phyloP scores from a whole-genome alignment of 2,888 invertebrate species.

The Bombylius discolor region DNA sequence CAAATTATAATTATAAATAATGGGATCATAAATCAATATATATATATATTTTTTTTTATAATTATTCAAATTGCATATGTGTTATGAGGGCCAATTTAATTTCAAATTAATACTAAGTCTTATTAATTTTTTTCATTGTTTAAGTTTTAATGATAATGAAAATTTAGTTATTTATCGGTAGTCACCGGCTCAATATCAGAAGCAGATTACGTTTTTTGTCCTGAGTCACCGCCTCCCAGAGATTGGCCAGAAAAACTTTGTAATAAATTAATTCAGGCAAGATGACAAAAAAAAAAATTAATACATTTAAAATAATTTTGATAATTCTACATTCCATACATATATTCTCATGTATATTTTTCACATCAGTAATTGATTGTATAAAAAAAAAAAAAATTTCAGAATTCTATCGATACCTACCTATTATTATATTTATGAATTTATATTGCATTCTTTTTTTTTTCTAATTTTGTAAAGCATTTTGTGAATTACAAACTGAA shows the following conservation, averaged over 20 bases:
- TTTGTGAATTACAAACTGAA: too few relatives aligned
- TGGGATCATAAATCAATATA: too few relatives aligned
- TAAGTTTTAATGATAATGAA: not conserved
- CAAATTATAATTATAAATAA: too few relatives aligned
- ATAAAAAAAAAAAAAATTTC: too few relatives aligned
- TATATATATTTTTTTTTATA: not conserved
- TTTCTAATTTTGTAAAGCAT: too few relatives aligned
- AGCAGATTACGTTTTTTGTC: constrained; percentile 98
- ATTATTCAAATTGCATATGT: too few relatives aligned
- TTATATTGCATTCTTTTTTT: too few relatives aligned
- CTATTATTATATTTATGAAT: too few relatives aligned
- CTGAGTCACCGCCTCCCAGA: constrained; percentile 87
- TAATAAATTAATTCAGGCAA: constrained; percentile 88
- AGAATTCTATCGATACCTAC: too few relatives aligned
- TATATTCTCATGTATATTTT: not conserved
- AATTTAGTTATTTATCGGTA: constrained; percentile 82
- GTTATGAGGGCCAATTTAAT: too few relatives aligned
- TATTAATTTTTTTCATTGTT: too few relatives aligned
- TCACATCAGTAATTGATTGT: not conserved
- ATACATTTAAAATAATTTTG: not conserved
- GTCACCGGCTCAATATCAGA: constrained; percentile 93
- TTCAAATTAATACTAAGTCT: too few relatives aligned
- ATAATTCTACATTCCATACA: not conserved
- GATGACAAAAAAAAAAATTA: constrained; percentile 19
- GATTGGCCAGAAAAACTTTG: constrained; percentile 92